A percentile compares a stretch with the other conserved stretches of the same genome.
Evolutionary conservation across 2,888 invertebrate genomes (phyloP).

Genomic region (Tyria jacobaeae): DNA sequence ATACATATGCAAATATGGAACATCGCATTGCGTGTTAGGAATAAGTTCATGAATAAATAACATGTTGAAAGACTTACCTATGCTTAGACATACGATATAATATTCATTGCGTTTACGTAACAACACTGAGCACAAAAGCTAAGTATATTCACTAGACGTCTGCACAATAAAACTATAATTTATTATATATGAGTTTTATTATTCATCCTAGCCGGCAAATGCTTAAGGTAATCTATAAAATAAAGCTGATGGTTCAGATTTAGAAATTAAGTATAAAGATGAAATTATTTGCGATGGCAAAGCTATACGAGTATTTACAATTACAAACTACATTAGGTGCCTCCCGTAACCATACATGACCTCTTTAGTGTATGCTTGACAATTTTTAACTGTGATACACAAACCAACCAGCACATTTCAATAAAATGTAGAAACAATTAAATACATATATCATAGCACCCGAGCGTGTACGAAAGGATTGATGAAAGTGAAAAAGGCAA

Average conservation of each 20-base stretch:
- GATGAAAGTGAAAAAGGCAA: no score
- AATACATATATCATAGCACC: no score
- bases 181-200: slow-evolving; percentile 33
- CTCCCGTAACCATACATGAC: no score
- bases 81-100: slow-evolving; percentile 33
- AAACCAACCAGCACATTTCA: no score
- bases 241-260: neutral
- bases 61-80: slow-evolving; percentile 46
- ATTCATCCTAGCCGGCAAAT: slow-evolving; percentile 2
- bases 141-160: slow-evolving; percentile 23
- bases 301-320: neutral
- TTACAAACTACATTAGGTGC: neutral
- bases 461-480: no score
- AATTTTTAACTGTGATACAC: no score
- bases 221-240: neutral
- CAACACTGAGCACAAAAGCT: slow-evolving; percentile 26
- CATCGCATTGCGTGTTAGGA: slow-evolving; percentile 60
- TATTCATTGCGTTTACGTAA: slow-evolving; percentile 37
- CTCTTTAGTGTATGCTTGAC: no score
- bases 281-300: neutral
- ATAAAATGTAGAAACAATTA: no score
- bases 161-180: slow-evolving; percentile 35
- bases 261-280: neutral
- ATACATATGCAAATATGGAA: slow-evolving; percentile 61
- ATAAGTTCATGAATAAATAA: slow-evolving; percentile 58